Conservation (phyloP, 2,113 vertebrate genomes). For the Brachyhypopomus gauderio region DNA sequence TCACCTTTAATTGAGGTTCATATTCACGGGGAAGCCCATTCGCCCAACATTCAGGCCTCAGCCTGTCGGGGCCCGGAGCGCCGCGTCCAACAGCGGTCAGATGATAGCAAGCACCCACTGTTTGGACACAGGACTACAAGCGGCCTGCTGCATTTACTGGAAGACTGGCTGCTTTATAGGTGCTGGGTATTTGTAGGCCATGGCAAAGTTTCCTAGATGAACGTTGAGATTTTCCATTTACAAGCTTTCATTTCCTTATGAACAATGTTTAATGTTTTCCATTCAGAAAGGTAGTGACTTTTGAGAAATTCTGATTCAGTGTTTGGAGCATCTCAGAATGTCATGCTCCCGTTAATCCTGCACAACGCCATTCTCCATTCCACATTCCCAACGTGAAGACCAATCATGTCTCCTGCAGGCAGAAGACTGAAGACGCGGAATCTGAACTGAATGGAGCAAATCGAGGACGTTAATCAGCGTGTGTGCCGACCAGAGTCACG, state of each 20-base stretch:
- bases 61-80: neutral
- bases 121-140: neutral
- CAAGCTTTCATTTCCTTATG: neutral
- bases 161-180: slow-evolving; percentile 6
- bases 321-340: neutral
- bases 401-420: slow-evolving; percentile 18
- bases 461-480: slow-evolving; percentile 37
- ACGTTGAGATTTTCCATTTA: neutral
- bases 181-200: neutral
- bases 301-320: neutral
- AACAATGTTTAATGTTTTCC: neutral
- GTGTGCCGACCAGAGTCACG: slow-evolving; percentile 22
- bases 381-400: neutral
- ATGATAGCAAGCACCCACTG: neutral
- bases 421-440: slow-evolving; percentile 43
- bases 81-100: neutral
- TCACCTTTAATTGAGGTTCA: slow-evolving; percentile 76
- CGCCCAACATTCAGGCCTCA: slow-evolving; percentile 46
- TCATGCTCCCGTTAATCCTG: neutral
- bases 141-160: neutral
- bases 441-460: slow-evolving; percentile 28
- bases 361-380: neutral
- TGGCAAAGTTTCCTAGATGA: neutral
- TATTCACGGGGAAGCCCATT: slow-evolving; percentile 66
- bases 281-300: neutral